Conservation (phyloP, 2,888 invertebrate genomes). For the Dryobota labecula region DNA sequence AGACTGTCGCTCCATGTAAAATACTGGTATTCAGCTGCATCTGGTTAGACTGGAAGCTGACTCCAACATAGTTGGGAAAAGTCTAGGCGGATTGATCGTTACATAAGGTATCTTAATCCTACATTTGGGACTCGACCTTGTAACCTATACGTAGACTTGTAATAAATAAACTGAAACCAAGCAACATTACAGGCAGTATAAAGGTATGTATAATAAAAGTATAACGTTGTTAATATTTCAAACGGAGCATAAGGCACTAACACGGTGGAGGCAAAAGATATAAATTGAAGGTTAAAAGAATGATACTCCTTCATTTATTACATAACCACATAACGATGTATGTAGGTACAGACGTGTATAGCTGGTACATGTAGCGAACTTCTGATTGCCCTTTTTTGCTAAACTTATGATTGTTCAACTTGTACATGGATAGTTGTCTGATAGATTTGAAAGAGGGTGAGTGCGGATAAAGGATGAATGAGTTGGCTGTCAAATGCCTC, state of each 20-base stretch:
- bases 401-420: too few relatives aligned
- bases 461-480: too few relatives aligned
- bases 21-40: too few relatives aligned
- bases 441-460: too few relatives aligned
- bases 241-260: conserved; percentile 23
- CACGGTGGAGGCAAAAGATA: conserved; percentile 23
- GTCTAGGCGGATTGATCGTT: too few relatives aligned
- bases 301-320: conserved; percentile 37
- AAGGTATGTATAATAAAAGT: conserved; percentile 47
- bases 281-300: conserved; percentile 56
- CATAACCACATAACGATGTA: conserved; percentile 6
- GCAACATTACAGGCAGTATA: conserved; percentile 19
- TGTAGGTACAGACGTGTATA: background rate
- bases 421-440: too few relatives aligned
- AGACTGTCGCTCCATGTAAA: too few relatives aligned
- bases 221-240: conserved; percentile 46
- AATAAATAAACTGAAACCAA: conserved; percentile 36
- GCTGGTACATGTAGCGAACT: background rate
- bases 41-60: too few relatives aligned
- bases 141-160: conserved; percentile 10
- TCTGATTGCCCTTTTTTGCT: background rate
- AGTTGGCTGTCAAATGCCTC: too few relatives aligned
- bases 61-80: too few relatives aligned
- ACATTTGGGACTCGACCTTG: conserved; percentile 27
- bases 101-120: conserved; percentile 8